Evolutionary conservation across 2,888 invertebrate genomes (phyloP), one percentile per base, ranked within the genome.

Genomic region (Agrotis ipsilon): DNA sequence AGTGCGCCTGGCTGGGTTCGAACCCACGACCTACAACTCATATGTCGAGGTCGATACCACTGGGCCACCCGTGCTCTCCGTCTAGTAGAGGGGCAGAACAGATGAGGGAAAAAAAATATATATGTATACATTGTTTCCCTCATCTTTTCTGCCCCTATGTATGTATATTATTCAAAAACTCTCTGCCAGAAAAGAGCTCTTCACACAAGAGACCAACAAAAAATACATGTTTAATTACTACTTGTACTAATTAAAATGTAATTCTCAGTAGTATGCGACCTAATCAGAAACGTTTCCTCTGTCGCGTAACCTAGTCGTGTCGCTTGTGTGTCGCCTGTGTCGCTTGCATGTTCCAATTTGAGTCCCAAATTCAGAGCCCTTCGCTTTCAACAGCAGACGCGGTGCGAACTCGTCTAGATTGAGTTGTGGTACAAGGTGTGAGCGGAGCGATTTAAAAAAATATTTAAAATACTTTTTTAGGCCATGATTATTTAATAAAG

Each of bases 261-360:
- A 75, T 46, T 46, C 21, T 52, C 55, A 19, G 61, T 32, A 55
- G 32, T 48, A 11, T 49, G 52, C 51, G 65, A 80, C 32, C 70
- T 57, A 78, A 82, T 74, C 73, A 80, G 67, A 80, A 69, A 61
- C 72, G 52, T 79, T 80, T 81, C 78, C 72, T 78, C 78, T 81
- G 67, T 73, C 55, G 48, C 27, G 57, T 59, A 77, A 70, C 70
- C 81, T 72, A 54, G 21, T 52, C 71, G 69, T 69, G 80, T 80
- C 74, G 68, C 81, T 67, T 79, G 72, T 72, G 69, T 69, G 80
- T 80, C 74, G 68, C 81, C 68, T 79, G 72, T 71, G 80, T 80
- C 74, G 68, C 81, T 67, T 78, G 82, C 86, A 88, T 90, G 90
- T 91, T 89, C 89, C 89, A 90, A 90, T 89, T 88, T 88, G 78